A percentile compares a stretch with the other conserved stretches of the same genome.
phyloP scores from a whole-genome alignment of 2,113 vertebrate species.

The Excalfactoria chinensis region DNA sequence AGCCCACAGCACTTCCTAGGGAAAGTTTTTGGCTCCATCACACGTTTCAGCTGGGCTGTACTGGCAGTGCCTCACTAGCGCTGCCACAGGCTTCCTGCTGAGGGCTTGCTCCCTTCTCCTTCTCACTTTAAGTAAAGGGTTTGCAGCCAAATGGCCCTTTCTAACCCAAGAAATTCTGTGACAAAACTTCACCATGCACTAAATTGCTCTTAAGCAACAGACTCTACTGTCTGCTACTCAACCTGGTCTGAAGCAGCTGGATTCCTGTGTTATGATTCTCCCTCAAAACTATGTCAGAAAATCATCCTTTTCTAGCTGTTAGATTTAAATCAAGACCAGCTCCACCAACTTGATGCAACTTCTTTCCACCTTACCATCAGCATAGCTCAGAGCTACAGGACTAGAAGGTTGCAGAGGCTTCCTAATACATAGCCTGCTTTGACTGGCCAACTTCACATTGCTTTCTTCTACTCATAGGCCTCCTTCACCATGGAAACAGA shows the following conservation, averaged over 20 bases:
- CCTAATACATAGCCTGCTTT: background rate
- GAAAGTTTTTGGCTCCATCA: background rate
- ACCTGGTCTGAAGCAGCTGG: background rate
- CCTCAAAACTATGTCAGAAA: background rate
- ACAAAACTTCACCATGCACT: background rate
- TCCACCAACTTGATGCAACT: background rate
- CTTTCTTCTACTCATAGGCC: background rate
- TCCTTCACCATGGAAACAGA: background rate
- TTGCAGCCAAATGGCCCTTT: background rate
- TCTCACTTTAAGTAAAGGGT: background rate
- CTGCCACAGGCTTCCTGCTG: background rate
- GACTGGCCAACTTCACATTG: fast-evolving
- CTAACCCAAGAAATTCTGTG: background rate
- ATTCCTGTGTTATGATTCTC: background rate
- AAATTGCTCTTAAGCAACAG: background rate
- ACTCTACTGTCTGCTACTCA: background rate
- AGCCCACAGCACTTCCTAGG: background rate
- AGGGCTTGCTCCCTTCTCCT: background rate
- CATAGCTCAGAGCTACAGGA: background rate
- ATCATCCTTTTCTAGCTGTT: background rate
- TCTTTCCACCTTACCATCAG: background rate
- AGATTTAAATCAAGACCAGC: background rate
- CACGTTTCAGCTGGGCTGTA: fast-evolving
- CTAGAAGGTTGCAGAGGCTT: background rate
- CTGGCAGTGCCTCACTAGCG: background rate